Evolutionary conservation across 1,140 invertebrate genomes (phyloP).

Genomic region (Drosophila kanapiae): DNA sequence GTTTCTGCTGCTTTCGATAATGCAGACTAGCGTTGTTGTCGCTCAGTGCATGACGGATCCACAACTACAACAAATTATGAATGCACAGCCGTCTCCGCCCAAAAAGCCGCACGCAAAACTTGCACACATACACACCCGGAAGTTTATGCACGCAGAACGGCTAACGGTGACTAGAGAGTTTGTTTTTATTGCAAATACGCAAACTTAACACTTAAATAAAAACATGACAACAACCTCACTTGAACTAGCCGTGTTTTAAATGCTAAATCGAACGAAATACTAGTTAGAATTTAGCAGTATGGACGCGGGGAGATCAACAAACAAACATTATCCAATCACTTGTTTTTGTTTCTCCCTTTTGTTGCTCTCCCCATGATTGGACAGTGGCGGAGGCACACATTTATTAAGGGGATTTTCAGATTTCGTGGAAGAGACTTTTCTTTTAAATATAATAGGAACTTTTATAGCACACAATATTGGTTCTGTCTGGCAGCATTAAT

Average conservation of each 20-base stretch:
- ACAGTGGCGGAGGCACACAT: background rate
- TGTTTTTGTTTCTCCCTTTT: constrained; percentile 35
- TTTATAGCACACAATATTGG: too few species aligned
- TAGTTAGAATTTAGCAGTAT: background rate
- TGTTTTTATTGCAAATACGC: constrained; percentile 28
- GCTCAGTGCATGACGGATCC: background rate
- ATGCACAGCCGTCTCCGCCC: constrained; percentile 2
- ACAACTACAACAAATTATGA: constrained; percentile 2
- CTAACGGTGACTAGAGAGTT: constrained; percentile 52
- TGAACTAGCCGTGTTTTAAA: background rate
- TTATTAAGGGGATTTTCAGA: background rate
- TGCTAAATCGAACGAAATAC: background rate
- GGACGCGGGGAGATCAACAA: constrained; percentile 12
- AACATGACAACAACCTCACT: background rate
- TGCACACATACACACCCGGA: constrained; percentile 4
- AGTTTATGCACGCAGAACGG: constrained; percentile 7
- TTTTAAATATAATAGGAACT: too few species aligned
- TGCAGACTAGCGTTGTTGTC: too few species aligned
- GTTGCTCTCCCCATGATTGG: background rate
- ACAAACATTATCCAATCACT: constrained; percentile 39
- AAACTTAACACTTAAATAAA: background rate
- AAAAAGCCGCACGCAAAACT: constrained; percentile 39
- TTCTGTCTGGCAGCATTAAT: too few species aligned
- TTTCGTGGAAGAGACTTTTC: background rate
- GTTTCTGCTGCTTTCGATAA: background rate